Base-by-base conservation (phyloP, 2,113 vertebrate genomes). In the Tautogolabrus adspersus region DNA sequence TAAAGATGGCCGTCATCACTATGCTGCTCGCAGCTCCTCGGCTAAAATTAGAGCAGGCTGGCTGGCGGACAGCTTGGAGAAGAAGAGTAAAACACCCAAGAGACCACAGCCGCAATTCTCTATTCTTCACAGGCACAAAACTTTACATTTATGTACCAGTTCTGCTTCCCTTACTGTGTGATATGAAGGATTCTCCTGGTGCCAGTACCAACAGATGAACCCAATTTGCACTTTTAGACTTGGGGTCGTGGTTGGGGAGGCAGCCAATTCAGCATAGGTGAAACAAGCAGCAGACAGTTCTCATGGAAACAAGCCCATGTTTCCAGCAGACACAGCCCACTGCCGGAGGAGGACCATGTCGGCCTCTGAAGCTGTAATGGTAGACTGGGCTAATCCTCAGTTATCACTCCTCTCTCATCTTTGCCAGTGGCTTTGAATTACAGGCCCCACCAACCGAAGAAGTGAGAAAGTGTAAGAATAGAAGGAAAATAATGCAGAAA, bases 1-100 rank as follows among this genome's bases (percentile, higher is more conserved):
- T 91, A 92, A 93, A 92, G 91, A 92, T 93, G 93, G 93, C 93
- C 83, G 90, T 93, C 91, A 92, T 94, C 91, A 90, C 86, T 93
- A 92, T 90, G 91, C 91, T 83, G 83, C 87, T 90, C 91, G 87
- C 87, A 87, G 91, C 91, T 87, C 85, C 62, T 66, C 49, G 18
- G 82, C 93, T 94, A 95, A 95, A 94, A 92, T 94, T 94, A 95
- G 93, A 91, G 82, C 84, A 56, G 79, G 76, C 75, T 64, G 75
- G 76, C 73, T 62, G 84, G 84, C 79, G 56, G 69, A 57, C 78
- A 68, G 80, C 83, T 84, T 55, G 23, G 77, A 74, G 54, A 89
- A 81, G 72, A 79, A 86, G 89, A 88, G 73, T 73, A 84, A 91
- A 72, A 79, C 69, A 79, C 92, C 80, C 84, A 72, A 58, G 90